Percentiles rank a stretch among this genome's conserved stretches.
Conservation (phyloP, 2,797 vertebrate species). For the Pangasius larnaudii region DNA sequence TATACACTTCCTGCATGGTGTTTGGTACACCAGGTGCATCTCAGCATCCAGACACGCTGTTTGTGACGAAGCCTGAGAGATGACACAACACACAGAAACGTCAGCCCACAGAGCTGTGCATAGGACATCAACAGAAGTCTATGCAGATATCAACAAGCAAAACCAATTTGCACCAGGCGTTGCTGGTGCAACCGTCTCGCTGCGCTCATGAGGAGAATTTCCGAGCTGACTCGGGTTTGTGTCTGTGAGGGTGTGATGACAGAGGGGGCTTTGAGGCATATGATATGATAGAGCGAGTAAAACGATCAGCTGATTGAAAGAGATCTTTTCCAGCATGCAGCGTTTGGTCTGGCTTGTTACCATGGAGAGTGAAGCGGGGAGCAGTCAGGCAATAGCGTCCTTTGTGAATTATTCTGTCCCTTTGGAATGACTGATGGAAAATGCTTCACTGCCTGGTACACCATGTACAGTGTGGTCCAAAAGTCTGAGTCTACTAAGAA, state of each 20-base stretch:
- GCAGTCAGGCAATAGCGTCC: slow-evolving; percentile 44
- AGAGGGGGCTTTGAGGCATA: slow-evolving; percentile 32
- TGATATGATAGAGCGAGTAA: slow-evolving; percentile 50
- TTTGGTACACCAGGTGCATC: slow-evolving; percentile 37
- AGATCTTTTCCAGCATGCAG: slow-evolving; percentile 51
- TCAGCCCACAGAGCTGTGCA: slow-evolving; percentile 42
- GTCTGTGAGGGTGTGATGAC: slow-evolving; percentile 25
- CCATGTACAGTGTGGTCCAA: slow-evolving; percentile 27
- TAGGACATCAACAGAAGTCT: slow-evolving; percentile 20
- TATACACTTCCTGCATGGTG: slow-evolving; percentile 65
- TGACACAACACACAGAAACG: slow-evolving; percentile 56
- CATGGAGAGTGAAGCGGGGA: slow-evolving; percentile 41
- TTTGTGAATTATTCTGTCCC: slow-evolving; percentile 49
- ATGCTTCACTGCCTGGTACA: slow-evolving; percentile 29
- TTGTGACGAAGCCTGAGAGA: slow-evolving; percentile 46
- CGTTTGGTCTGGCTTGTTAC: slow-evolving; percentile 49
- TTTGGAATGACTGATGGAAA: slow-evolving; percentile 52
- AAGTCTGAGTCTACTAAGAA: background rate
- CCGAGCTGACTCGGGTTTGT: slow-evolving; percentile 19
- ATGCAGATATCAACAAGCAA: slow-evolving; percentile 32
- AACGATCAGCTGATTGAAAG: slow-evolving; percentile 52
- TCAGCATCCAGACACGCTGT: slow-evolving; percentile 31
- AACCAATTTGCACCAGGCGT: slow-evolving; percentile 32
- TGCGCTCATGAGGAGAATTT: slow-evolving; percentile 5
- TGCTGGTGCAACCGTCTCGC: slow-evolving; percentile 12